A percentile compares a stretch with the other conserved stretches of the same genome.
Evolutionary conservation across 2,888 invertebrate species (phyloP).

Genomic region (Eudemis profundana): DNA sequence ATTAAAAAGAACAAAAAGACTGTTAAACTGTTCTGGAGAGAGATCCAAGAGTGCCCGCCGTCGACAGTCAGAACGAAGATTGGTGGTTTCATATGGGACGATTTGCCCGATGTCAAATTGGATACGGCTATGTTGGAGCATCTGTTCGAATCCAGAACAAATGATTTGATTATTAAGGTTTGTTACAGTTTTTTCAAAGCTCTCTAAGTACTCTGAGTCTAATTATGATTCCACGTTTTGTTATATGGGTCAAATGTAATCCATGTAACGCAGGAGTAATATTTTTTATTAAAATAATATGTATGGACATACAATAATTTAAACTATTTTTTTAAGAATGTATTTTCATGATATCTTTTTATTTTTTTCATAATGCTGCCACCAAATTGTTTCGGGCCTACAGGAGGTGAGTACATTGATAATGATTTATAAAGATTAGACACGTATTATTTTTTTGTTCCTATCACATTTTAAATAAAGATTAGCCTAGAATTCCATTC

Average conservation of each 20-base stretch:
- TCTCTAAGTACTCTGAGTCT: neutral
- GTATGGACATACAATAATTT: no score
- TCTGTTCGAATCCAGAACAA: slow-evolving; percentile 97
- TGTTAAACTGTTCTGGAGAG: slow-evolving; percentile 99
- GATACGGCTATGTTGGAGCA: slow-evolving; percentile 98
- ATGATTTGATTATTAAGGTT: slow-evolving; percentile 96
- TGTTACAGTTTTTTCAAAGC: no score
- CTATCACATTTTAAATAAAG: no score
- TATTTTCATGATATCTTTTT: slow-evolving; percentile 32
- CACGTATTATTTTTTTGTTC: no score
- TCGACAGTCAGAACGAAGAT: slow-evolving; percentile 84
- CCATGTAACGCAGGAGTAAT: no score
- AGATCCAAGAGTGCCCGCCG: slow-evolving; percentile 92
- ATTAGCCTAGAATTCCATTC: neutral
- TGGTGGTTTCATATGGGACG: slow-evolving; percentile 95
- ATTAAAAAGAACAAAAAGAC: slow-evolving; percentile 97
- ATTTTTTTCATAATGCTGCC: slow-evolving; percentile 58
- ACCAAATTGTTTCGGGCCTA: slow-evolving; percentile 19
- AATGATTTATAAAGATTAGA: neutral
- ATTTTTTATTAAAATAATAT: no score
- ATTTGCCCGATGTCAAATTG: slow-evolving; percentile 92
- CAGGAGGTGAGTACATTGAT: slow-evolving; percentile 65
- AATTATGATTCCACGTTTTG: no score
- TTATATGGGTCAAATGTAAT: no score
- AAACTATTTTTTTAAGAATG: neutral